Base-by-base conservation (phyloP, 2,797 vertebrate species). In the Artibeus lituratus region DNA sequence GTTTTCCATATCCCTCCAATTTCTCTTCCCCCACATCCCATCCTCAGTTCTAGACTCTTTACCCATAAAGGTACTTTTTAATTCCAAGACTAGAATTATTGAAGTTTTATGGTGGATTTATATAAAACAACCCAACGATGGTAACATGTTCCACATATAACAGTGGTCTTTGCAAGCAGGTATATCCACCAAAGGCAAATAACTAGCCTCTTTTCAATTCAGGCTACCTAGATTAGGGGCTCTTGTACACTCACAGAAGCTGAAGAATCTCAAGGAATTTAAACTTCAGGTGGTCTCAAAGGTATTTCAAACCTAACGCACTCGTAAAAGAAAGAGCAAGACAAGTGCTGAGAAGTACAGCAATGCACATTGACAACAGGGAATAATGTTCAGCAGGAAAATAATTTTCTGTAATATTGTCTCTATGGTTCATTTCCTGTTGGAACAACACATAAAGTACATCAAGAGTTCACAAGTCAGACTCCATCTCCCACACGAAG, bases 321-420 rank as follows among this genome's bases (percentile, higher is more conserved):
- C n/a, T 96, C 73, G 59, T 39, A 83, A 67, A 87, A 81, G 87
- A 94, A 96, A 92, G 96, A 94, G 97, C 39, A 91, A 94, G 80
- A 76, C 19, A 86, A 88, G 29, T 87, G 44, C 35, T 59, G 53
- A 65, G 39, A 89, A 80, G 84, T 59, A 88, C 0, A 88, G 95
- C 83, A 92, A 85, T 88, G 3, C 90, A 87, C 57, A 96, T 97
- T 96, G 96, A 72, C 93, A 95, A 92, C 77, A 98, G 97, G 98
- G 98, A 98, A 98, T 97, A 95, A 88, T 78, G 97, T 98, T 98
- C 98, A 98, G 98, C 98, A 98, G 98, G 98, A 98, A 98, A 98
- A 96, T 93, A 57, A 73, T 96, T 93, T 94, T 97, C 76, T 95
- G 49, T n/a, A 94, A 72, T 92, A 97, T 95, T 91, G 80, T 53